These are phyloP conservation scores for Chelonia mydas DNA, from an alignment of 2,797 vertebrate genomes.

Conservation along the genomic window DNA sequence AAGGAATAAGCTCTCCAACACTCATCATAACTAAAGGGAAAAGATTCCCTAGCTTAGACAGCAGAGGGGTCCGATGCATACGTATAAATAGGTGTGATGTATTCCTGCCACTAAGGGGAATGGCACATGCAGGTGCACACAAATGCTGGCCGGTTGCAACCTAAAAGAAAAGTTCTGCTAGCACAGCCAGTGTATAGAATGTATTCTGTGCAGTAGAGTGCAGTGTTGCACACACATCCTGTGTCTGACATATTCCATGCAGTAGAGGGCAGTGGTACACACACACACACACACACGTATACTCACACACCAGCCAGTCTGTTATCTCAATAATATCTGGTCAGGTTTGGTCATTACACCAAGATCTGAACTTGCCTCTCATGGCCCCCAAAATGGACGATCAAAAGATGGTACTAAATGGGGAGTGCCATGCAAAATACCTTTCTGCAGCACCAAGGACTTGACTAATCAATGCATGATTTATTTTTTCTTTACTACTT, in stretches of 20 bases:
- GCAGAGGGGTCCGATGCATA: neutral
- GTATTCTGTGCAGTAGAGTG: neutral
- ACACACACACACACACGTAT: fast-evolving
- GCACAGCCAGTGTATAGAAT: neutral
- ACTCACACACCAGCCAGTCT: neutral
- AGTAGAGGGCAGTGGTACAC: neutral
- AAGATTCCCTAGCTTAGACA: neutral
- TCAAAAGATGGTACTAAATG: neutral
- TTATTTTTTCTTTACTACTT: slow-evolving; percentile 9
- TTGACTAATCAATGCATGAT: neutral
- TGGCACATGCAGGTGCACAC: fast-evolving
- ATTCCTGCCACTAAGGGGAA: neutral
- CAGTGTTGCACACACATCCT: neutral
- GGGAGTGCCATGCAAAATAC: slow-evolving; percentile 5
- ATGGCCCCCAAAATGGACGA: neutral
- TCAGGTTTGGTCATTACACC: neutral
- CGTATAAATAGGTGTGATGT: neutral
- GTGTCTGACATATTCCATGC: neutral
- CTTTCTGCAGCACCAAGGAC: neutral
- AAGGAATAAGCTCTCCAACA: too few relatives aligned
- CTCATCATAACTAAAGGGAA: neutral
- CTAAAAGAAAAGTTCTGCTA: neutral
- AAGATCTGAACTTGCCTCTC: neutral
- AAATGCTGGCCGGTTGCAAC: neutral
- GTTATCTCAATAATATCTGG: neutral